phyloP scores from a whole-genome alignment of 1,140 invertebrate species.

The Drosophila pachea region DNA sequence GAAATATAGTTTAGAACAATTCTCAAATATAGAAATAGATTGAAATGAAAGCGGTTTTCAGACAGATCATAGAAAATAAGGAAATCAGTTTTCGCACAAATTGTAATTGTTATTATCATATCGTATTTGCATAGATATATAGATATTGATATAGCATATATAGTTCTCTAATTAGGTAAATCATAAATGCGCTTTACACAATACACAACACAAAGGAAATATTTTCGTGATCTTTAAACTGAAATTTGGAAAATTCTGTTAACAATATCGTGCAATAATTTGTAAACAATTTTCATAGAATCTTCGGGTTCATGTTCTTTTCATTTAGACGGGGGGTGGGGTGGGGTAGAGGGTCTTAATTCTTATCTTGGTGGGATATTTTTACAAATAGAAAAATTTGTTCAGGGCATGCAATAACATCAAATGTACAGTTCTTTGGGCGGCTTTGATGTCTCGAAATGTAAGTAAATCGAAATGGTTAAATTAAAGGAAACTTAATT shows the following conservation, averaged over 20 bases:
- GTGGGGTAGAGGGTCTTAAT: no score
- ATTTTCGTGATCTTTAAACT: slow-evolving; percentile 12
- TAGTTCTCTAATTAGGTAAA: slow-evolving; percentile 11
- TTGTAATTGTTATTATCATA: background rate
- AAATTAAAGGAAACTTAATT: background rate
- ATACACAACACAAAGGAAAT: slow-evolving; percentile 26
- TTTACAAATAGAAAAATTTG: slow-evolving; percentile 21
- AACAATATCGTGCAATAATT: slow-evolving; percentile 43
- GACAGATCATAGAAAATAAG: slow-evolving; percentile 19
- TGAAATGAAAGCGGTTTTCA: slow-evolving; percentile 25
- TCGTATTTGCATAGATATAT: background rate
- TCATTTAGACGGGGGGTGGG: background rate
- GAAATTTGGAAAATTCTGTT: slow-evolving; percentile 10
- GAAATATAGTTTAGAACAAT: slow-evolving; percentile 5
- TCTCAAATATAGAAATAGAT: slow-evolving; percentile 10
- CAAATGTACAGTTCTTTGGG: slow-evolving; percentile 34
- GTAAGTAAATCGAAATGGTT: background rate
- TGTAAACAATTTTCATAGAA: slow-evolving; percentile 19
- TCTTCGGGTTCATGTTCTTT: slow-evolving; percentile 5
- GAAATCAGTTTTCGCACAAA: slow-evolving; percentile 19
- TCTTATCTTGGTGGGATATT: no score
- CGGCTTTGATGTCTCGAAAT: slow-evolving; percentile 11
- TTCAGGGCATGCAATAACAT: slow-evolving; percentile 42
- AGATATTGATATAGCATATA: background rate
- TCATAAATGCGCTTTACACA: slow-evolving; percentile 28